Conservation (phyloP, 2,797 vertebrate species). For the Anguilla pacifica region DNA sequence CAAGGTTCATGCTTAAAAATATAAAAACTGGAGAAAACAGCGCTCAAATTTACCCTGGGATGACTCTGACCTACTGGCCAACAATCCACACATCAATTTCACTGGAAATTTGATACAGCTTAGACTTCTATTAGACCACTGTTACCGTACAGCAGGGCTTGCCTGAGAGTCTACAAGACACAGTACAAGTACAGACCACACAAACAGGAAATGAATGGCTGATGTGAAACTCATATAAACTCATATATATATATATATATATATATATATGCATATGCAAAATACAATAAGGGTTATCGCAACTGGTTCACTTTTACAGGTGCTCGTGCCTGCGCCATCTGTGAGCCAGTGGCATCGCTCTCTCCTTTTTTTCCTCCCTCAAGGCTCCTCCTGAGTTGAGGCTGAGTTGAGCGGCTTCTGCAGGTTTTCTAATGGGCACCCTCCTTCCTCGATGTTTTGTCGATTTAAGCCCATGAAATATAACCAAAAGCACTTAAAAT, state of each 20-base stretch:
- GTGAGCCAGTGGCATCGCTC: too few relatives aligned
- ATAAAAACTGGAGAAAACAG: not conserved
- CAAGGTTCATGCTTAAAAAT: not conserved
- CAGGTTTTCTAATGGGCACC: too few relatives aligned
- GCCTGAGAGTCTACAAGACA: not conserved
- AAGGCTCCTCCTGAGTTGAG: too few relatives aligned
- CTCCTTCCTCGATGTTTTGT: too few relatives aligned
- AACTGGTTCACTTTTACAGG: too few relatives aligned
- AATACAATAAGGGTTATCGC: too few relatives aligned
- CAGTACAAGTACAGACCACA: not conserved
- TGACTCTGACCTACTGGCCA: not conserved
- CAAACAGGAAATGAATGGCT: conserved; percentile 1
- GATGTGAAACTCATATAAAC: not conserved
- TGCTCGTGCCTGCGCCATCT: too few relatives aligned
- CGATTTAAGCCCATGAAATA: too few relatives aligned
- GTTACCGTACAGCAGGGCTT: not conserved
- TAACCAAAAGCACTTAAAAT: not conserved
- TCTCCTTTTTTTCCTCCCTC: too few relatives aligned
- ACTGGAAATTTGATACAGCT: not conserved
- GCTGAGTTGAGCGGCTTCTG: too few relatives aligned
- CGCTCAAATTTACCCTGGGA: not conserved
- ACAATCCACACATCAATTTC: not conserved
- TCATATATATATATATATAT: not conserved
- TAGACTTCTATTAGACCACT: not conserved
- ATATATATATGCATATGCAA: too few relatives aligned